Percentiles rank a stretch among this genome's conserved stretches.
These are phyloP conservation scores for Danio choprae DNA, from an alignment of 2,797 vertebrate genomes.

Conservation along the genomic window DNA sequence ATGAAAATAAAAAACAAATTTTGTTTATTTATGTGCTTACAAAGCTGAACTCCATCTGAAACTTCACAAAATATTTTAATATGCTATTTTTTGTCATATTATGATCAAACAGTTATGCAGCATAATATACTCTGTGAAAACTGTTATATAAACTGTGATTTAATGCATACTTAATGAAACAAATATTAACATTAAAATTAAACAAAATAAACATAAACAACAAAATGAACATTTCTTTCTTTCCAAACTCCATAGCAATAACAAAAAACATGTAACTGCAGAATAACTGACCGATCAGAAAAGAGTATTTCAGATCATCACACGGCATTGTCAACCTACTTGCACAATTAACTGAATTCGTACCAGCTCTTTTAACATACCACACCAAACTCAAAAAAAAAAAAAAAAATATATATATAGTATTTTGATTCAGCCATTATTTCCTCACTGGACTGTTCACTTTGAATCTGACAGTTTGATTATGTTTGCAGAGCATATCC, in stretches of 20 bases:
- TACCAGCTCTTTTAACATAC: not conserved
- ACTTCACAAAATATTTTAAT: too few relatives aligned
- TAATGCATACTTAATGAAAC: not conserved
- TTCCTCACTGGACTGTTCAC: slow-evolving; percentile 1
- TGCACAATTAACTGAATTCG: not conserved
- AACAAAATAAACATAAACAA: too few relatives aligned
- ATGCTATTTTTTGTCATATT: not conserved
- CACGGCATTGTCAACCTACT: not conserved
- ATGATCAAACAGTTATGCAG: not conserved
- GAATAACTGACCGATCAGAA: slow-evolving; percentile 10
- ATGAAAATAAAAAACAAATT: not conserved
- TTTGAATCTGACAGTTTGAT: slow-evolving; percentile 32
- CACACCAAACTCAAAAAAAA: not conserved
- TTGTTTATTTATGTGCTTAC: not conserved
- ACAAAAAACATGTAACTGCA: not conserved
- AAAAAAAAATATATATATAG: too few relatives aligned
- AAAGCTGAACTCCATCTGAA: not conserved
- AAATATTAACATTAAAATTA: not conserved
- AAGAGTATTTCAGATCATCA: not conserved
- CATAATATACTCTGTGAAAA: too few relatives aligned
- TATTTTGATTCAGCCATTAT: slow-evolving; percentile 13
- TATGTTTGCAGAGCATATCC: slow-evolving; percentile 26
- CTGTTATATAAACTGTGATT: too few relatives aligned
- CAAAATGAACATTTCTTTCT: too few relatives aligned
- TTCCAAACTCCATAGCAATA: too few relatives aligned